phyloP scores from a whole-genome alignment of 1,140 invertebrate species.

The Portunus trituberculatus region DNA sequence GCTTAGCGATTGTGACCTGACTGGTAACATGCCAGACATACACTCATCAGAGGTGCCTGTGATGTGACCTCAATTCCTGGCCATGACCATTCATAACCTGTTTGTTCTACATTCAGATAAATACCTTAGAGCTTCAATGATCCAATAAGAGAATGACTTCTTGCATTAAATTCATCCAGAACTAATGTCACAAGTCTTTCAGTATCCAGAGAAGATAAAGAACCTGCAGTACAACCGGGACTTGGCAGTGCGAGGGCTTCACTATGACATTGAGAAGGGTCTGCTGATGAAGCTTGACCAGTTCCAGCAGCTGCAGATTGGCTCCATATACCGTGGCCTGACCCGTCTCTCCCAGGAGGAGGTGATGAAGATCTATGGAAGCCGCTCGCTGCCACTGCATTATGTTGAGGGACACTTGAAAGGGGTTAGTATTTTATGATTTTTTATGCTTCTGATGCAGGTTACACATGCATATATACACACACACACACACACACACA shows the following conservation, averaged over 20 bases:
- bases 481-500: constrained; percentile 29
- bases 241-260: constrained; percentile 95
- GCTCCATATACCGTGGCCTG: constrained; percentile 93
- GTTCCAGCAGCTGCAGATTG: constrained; percentile 97
- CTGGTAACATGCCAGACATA: too few species aligned
- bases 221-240: constrained; percentile 91
- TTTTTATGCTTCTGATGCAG: too few species aligned
- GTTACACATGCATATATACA: background rate
- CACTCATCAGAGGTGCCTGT: too few species aligned
- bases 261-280: constrained; percentile 98
- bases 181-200: constrained; percentile 78
- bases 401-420: constrained; percentile 76
- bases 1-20: too few species aligned
- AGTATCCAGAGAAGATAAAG: constrained; percentile 95
- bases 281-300: constrained; percentile 97
- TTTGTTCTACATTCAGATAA: background rate
- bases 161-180: background rate
- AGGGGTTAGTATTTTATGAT: constrained; percentile 46
- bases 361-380: constrained; percentile 92
- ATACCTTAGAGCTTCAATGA: background rate
- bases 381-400: constrained; percentile 82
- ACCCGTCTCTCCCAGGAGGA: constrained; percentile 91
- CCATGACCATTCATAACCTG: background rate
- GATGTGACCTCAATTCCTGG: too few species aligned
- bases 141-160: background rate